Conservation (phyloP, 2,797 vertebrate species). For the Sebastes paucispinis region DNA sequence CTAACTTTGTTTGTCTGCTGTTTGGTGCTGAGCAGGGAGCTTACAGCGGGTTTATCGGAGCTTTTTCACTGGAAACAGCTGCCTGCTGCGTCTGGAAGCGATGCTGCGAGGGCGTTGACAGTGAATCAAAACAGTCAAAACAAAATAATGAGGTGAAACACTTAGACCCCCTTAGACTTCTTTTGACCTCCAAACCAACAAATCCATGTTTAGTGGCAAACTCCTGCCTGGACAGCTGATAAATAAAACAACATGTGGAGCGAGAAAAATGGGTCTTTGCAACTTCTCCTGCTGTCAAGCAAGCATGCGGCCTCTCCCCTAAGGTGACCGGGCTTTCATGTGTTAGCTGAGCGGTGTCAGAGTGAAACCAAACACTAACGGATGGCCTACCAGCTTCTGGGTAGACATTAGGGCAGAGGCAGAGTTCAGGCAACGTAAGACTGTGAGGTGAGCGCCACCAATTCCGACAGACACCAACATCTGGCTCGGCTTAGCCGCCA, state of each 20-base stretch:
- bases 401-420: conserved; percentile 42
- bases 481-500: conserved; percentile 59
- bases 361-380: conserved; percentile 53
- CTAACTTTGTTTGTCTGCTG: not conserved
- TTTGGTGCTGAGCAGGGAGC: not conserved
- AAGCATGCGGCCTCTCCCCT: conserved; percentile 27
- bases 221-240: not conserved
- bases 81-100: not conserved
- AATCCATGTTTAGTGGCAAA: not conserved
- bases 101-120: not conserved
- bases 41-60: not conserved
- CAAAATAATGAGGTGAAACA: not conserved
- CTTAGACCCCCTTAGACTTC: not conserved
- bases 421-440: conserved; percentile 31
- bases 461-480: conserved; percentile 50
- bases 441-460: conserved; percentile 38
- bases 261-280: not conserved
- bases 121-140: not conserved
- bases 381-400: conserved; percentile 46
- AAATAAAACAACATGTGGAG: conserved; percentile 5
- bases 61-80: not conserved
- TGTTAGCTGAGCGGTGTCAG: conserved; percentile 11
- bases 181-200: conserved; percentile 8
- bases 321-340: conserved; percentile 33
- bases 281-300: conserved; percentile 24